These are phyloP conservation scores for Thymelicus lineola DNA, from an alignment of 2,888 invertebrate genomes.

Conservation along the genomic window DNA sequence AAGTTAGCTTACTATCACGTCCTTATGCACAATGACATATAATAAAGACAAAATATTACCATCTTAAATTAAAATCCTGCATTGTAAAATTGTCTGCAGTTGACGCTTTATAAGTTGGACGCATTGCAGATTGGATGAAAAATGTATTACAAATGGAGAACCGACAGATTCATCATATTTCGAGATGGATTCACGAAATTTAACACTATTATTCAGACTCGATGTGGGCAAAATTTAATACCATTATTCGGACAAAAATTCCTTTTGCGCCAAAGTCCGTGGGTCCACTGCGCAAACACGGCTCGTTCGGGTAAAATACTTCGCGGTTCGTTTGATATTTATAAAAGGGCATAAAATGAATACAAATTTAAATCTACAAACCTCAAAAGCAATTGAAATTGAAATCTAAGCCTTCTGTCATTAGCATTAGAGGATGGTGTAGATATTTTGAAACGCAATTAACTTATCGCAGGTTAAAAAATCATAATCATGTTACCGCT, in stretches of 20 bases:
- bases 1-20: not conserved
- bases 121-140: conserved; percentile 10
- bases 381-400: conserved; percentile 14
- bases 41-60: not conserved
- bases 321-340: conserved; percentile 73
- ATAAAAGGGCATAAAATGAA: conserved; percentile 66
- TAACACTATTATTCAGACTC: conserved; percentile 75
- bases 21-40: not conserved
- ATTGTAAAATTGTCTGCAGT: not conserved
- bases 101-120: conserved; percentile 13
- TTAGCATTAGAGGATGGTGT: conserved; percentile 40
- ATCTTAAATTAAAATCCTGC: not conserved
- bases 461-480: conserved; percentile 53
- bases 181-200: conserved; percentile 74
- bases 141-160: conserved; percentile 59
- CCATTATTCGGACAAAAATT: conserved; percentile 69
- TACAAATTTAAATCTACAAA: conserved; percentile 44
- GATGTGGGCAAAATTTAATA: conserved; percentile 68
- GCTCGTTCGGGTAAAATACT: conserved; percentile 66
- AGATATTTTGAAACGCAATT: not conserved
- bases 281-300: conserved; percentile 78
- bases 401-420: conserved; percentile 46
- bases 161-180: conserved; percentile 78
- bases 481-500: conserved; percentile 72
- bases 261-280: conserved; percentile 70